Conservation (phyloP, 2,113 vertebrate species). For the Bolborhynchus lineola region DNA sequence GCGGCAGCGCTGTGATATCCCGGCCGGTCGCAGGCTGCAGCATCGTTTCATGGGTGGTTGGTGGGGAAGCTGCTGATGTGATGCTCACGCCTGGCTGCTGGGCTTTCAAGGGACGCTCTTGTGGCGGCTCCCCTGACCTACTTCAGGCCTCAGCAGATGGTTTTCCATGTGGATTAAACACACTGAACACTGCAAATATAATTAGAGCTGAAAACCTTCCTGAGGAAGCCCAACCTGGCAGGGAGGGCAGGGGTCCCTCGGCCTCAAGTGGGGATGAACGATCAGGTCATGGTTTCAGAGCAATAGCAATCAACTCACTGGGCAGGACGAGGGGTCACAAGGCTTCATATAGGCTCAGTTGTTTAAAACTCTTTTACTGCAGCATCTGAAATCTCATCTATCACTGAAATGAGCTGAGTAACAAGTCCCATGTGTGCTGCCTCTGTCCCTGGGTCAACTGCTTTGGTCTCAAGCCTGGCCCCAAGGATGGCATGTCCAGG, state of each 20-base stretch:
- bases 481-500: rapidly evolving
- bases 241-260: background rate
- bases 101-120: background rate
- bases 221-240: background rate
- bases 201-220: constrained; percentile 47
- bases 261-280: background rate
- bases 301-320: background rate
- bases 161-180: constrained; percentile 38
- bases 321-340: background rate
- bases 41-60: background rate
- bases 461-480: background rate
- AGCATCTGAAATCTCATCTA: too few relatives aligned
- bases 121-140: constrained; percentile 49
- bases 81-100: background rate
- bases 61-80: background rate
- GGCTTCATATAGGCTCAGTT: background rate
- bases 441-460: background rate
- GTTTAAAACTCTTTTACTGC: background rate
- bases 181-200: constrained; percentile 22
- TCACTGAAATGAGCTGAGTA: background rate
- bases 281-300: background rate
- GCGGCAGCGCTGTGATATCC: background rate
- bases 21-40: background rate
- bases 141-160: constrained; percentile 60
- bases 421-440: background rate